Conservation (phyloP, 2,888 invertebrate genomes). For the Aspidiotus rigidus region DNA sequence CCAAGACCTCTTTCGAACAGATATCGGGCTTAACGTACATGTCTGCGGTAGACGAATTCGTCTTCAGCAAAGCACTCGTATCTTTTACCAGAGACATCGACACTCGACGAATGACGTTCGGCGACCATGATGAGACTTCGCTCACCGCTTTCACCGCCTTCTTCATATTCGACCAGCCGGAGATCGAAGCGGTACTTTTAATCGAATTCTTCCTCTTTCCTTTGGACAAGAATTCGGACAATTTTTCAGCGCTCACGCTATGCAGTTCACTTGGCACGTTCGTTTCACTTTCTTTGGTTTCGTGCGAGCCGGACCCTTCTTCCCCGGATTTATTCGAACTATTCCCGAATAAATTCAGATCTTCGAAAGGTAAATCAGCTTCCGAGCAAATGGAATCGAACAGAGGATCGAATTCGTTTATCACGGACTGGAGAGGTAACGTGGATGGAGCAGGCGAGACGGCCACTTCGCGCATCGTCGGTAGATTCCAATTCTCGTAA, state of each 20-base stretch:
- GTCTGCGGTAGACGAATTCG: slow-evolving; percentile 42
- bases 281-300: slow-evolving; percentile 2
- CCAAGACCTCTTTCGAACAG: slow-evolving; percentile 44
- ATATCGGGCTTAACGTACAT: slow-evolving; percentile 45
- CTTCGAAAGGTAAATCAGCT: slow-evolving; percentile 1
- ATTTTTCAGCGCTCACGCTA: neutral
- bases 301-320: neutral
- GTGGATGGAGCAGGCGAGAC: neutral
- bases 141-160: slow-evolving; percentile 39
- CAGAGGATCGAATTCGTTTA: slow-evolving; percentile 26
- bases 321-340: neutral
- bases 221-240: neutral
- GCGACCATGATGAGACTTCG: slow-evolving; percentile 37
- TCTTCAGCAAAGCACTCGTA: slow-evolving; percentile 10
- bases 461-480: neutral
- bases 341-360: neutral
- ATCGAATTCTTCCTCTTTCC: neutral
- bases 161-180: slow-evolving; percentile 40
- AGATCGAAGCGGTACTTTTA: slow-evolving; percentile 35
- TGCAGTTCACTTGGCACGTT: neutral
- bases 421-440: slow-evolving; percentile 12
- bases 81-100: slow-evolving; percentile 14
- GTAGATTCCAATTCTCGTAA: slow-evolving; percentile 21
- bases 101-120: slow-evolving; percentile 10
- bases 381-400: slow-evolving; percentile 14